Evolutionary conservation across 1,140 invertebrate genomes (phyloP).

Genomic region (Hyles vespertilio): DNA sequence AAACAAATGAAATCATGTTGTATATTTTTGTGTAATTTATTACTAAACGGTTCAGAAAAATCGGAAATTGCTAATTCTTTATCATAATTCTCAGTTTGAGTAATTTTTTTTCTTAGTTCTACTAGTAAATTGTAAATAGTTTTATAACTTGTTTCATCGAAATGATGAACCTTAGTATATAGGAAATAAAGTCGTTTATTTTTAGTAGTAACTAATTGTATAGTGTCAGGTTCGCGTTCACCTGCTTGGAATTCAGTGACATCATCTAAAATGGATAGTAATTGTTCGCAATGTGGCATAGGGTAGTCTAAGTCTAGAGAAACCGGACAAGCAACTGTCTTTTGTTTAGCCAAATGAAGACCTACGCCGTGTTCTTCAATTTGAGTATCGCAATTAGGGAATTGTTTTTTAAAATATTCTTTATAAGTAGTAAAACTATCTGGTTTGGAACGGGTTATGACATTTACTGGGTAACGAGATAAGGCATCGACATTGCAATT

Average conservation of each 20-base stretch:
- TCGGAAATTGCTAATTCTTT: constrained; percentile 14
- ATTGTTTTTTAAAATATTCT: constrained; percentile 18
- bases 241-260: constrained; percentile 16
- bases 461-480: constrained; percentile 35
- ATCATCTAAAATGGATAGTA: constrained; percentile 24
- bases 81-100: neutral
- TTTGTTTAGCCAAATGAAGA: constrained; percentile 22
- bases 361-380: constrained; percentile 23
- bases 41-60: constrained; percentile 16
- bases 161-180: constrained; percentile 35
- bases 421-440: constrained; percentile 18
- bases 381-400: constrained; percentile 16
- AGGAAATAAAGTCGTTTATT: constrained; percentile 29
- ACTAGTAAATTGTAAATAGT: constrained; percentile 26
- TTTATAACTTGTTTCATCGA: constrained; percentile 24
- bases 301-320: constrained; percentile 31
- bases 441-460: constrained; percentile 10
- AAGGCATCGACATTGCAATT: constrained; percentile 60
- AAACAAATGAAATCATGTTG: constrained; percentile 21
- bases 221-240: constrained; percentile 25
- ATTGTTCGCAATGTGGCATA: constrained; percentile 31
- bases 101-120: constrained; percentile 17
- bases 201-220: constrained; percentile 15
- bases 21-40: constrained; percentile 17
- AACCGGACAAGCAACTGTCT: constrained; percentile 22